A percentile compares a stretch with the other conserved stretches of the same genome.
These are phyloP conservation scores for Mormyrus hasselquistii DNA, from an alignment of 2,797 vertebrate species.

Conservation along the genomic window DNA sequence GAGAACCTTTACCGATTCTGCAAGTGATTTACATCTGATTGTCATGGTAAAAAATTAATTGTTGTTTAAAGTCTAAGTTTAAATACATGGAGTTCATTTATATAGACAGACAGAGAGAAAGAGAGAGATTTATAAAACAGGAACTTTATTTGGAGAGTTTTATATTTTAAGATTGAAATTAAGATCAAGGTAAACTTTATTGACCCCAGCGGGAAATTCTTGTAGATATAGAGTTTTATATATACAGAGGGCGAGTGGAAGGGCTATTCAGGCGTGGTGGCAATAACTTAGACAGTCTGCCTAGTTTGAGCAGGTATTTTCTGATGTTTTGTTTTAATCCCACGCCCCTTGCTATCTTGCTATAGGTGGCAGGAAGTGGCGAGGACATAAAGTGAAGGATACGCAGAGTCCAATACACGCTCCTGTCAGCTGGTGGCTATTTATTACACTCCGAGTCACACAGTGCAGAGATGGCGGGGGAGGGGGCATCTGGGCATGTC, in stretches of 20 bases:
- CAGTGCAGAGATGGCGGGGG: neutral
- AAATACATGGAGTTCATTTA: neutral
- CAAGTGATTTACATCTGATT: neutral
- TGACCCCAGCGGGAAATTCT: neutral
- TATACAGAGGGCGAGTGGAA: neutral
- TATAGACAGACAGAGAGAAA: neutral
- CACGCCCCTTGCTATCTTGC: neutral
- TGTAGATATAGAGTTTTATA: neutral
- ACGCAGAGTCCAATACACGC: neutral
- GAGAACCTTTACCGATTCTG: neutral
- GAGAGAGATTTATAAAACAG: neutral
- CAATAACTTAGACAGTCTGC: neutral
- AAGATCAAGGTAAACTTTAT: neutral
- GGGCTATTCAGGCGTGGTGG: neutral
- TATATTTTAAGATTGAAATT: neutral
- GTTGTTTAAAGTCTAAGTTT: neutral
- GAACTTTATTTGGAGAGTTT: neutral
- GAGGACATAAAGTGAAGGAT: neutral
- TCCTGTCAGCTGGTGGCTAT: neutral
- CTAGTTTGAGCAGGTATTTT: neutral
- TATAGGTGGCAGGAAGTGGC: neutral
- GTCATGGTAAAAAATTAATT: neutral
- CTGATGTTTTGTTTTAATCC: neutral
- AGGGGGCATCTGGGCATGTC: neutral
- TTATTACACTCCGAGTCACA: conserved; percentile 5